Evolutionary conservation across 2,797 vertebrate species (phyloP).

Genomic region (Glossophaga mutica): DNA sequence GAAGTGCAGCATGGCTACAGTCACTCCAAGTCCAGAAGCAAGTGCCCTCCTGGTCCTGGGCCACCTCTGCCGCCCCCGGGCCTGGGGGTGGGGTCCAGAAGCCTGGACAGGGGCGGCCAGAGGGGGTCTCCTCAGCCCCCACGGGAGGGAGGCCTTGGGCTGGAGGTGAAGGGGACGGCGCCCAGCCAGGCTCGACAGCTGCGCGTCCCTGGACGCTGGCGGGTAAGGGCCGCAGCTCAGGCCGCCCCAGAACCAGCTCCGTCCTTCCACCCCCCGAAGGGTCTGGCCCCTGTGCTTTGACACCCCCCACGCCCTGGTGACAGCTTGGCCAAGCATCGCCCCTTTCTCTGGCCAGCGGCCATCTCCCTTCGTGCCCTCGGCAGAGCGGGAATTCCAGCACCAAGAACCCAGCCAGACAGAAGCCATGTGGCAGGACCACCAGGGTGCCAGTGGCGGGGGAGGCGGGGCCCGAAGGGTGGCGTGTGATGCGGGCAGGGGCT

Average conservation of each 20-base stretch:
- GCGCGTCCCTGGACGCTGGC: not conserved
- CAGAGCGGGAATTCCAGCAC: not conserved
- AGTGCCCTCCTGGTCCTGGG: not conserved
- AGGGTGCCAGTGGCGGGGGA: rapidly evolving
- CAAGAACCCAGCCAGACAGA: not conserved
- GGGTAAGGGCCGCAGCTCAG: not conserved
- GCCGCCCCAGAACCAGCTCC: not conserved
- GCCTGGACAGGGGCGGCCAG: not conserved
- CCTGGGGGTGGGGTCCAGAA: not conserved
- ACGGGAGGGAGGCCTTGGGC: no score
- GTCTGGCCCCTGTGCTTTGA: not conserved
- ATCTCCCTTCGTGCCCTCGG: not conserved
- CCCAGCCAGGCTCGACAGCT: not conserved
- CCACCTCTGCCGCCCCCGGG: no score
- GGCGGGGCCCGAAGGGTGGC: not conserved
- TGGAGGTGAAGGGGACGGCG: not conserved
- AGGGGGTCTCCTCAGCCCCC: rapidly evolving
- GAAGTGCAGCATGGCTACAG: not conserved
- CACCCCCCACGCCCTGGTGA: not conserved
- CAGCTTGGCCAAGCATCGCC: not conserved
- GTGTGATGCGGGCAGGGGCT: not conserved
- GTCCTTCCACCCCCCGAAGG: rapidly evolving
- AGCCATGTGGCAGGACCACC: slow-evolving; percentile 5
- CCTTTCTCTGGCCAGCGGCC: not conserved
- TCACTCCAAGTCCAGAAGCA: not conserved